Percentiles rank a stretch among this genome's conserved stretches.
These are phyloP conservation scores for Hoplodrina ambigua DNA, from an alignment of 2,888 invertebrate genomes.

Conservation along the genomic window DNA sequence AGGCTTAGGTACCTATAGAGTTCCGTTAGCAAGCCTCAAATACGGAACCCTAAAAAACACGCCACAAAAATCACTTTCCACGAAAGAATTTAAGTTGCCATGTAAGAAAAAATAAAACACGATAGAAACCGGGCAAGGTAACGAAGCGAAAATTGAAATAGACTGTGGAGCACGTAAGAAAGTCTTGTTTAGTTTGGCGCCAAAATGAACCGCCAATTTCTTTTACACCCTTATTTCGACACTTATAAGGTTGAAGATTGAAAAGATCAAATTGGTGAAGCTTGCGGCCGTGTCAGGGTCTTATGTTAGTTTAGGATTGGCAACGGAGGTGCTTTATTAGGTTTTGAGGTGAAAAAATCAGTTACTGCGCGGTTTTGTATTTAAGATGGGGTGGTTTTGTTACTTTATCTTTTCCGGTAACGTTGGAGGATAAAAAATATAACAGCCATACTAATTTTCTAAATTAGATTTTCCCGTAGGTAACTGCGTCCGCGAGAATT, in stretches of 20 bases:
- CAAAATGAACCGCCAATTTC: slow-evolving; percentile 47
- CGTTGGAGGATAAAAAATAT: too few relatives aligned
- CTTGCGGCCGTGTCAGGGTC: slow-evolving; percentile 59
- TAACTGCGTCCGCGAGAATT: too few relatives aligned
- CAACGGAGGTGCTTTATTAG: slow-evolving; percentile 68
- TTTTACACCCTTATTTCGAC: slow-evolving; percentile 54
- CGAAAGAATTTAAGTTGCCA: slow-evolving; percentile 53
- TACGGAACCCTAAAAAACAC: slow-evolving; percentile 7
- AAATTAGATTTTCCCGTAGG: too few relatives aligned
- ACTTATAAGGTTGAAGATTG: slow-evolving; percentile 60
- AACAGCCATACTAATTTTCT: too few relatives aligned
- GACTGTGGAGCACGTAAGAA: slow-evolving; percentile 71
- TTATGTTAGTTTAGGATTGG: slow-evolving; percentile 75
- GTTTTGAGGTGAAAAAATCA: slow-evolving; percentile 68
- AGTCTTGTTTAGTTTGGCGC: slow-evolving; percentile 68
- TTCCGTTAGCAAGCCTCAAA: too few relatives aligned
- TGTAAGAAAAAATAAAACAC: slow-evolving; percentile 65
- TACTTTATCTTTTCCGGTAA: background rate
- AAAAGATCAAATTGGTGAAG: slow-evolving; percentile 23
- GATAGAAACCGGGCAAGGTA: slow-evolving; percentile 67
- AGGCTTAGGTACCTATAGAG: too few relatives aligned
- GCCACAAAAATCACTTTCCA: slow-evolving; percentile 49
- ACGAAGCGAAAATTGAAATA: slow-evolving; percentile 77
- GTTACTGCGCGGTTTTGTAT: slow-evolving; percentile 47
- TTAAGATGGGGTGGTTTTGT: slow-evolving; percentile 10